Base-by-base conservation (phyloP, 2,113 vertebrate species). In the Miniopterus natalensis region DNA sequence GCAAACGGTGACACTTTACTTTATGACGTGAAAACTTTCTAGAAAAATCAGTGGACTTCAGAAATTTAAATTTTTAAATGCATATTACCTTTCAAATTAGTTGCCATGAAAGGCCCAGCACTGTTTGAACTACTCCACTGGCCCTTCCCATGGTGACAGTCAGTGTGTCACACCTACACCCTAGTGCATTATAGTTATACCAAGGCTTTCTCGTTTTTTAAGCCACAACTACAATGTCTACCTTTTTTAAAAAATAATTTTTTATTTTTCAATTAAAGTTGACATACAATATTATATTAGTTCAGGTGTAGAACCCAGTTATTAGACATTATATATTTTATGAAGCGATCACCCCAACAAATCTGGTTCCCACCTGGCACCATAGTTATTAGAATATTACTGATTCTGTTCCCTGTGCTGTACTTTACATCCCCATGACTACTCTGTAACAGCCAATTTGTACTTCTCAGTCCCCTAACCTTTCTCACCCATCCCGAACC, bases 21-120 rank as follows among this genome's bases (percentile, higher is more conserved):
- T 47, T 59, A 55, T 45, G 47, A 95, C 51, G 51, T 13, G 55
- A 91, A 92, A 90, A 57, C 36, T 57, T 45, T 51, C 10, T 77
- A 68, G n/a, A 70, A 80, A 96, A 87, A 71, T 20, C 53, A 93
- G 18, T 63, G 8, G 77, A 78, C 77, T 74, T 90, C 18, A 78
- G 9, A 74, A 20, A 90, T 87, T 75, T 66, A 74, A 96, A 81
- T 40, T 1, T 71, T 78, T 61, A 13, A 87, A 49, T 47, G 42
- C 40, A 1, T 20, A 65, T 63, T n/a, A 61, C 3, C 63, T 29
- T 93, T 84, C 70, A 71, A 21, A 88, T 74, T 1, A 84, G 29
- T 79, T 31, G 31, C 36, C 18, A 9, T 13, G 4, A 79, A 78
- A 42, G 61, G 17, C 11, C 13, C 31, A n/a, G n/a, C 9, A 49